Evolutionary conservation across 92 coral and sea anemone species (phyloP).

Genomic region (Palythoa heliodiscus): DNA sequence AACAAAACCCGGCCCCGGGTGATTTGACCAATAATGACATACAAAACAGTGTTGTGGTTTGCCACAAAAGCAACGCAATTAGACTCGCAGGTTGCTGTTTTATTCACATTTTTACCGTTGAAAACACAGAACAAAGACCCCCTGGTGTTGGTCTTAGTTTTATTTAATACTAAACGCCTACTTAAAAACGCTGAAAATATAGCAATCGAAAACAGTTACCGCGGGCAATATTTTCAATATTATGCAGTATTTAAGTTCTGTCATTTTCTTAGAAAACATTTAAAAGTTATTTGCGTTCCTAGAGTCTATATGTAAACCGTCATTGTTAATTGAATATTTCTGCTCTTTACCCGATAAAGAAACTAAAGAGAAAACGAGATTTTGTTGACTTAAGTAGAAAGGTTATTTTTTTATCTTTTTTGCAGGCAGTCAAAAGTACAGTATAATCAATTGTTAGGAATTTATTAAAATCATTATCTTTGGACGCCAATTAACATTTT

Average conservation of each 20-base stretch:
- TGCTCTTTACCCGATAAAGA: neutral
- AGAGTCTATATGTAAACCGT: neutral
- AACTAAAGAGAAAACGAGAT: neutral
- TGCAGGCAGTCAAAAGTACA: neutral
- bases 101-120: neutral
- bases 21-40: neutral
- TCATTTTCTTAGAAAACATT: conserved; percentile 6
- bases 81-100: conserved; percentile 2
- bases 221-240: neutral
- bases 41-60: neutral
- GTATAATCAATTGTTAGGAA: neutral
- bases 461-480: neutral
- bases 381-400: neutral
- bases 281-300: conserved; percentile 25
- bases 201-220: neutral
- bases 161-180: neutral
- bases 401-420: neutral
- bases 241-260: neutral
- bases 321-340: conserved; percentile 14
- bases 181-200: neutral
- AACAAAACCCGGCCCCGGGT: neutral
- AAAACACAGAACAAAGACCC: neutral
- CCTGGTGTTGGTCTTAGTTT: neutral
- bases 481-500: conserved; percentile 5
- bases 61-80: neutral